A percentile compares a stretch with the other conserved stretches of the same genome.
phyloP scores from a whole-genome alignment of 2,113 vertebrate genomes.

The Colinus virginianus region DNA sequence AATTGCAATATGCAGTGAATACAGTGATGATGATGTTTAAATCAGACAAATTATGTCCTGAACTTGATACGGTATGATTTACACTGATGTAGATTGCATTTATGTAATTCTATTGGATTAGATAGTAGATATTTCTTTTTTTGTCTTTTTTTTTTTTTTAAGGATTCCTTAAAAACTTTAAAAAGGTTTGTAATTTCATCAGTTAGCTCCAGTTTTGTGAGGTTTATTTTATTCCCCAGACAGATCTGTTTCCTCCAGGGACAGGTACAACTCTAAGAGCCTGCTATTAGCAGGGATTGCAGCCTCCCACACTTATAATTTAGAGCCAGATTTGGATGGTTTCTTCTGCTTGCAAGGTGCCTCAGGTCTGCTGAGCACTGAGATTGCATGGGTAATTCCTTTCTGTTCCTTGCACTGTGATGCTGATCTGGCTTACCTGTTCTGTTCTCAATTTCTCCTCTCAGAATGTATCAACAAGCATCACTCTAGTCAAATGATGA shows the following conservation, averaged over 20 bases:
- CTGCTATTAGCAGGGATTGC: neutral
- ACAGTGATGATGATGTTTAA: neutral
- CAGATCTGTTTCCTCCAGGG: neutral
- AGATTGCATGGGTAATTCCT: neutral
- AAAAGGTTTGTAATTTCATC: neutral
- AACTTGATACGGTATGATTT: neutral
- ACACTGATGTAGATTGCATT: neutral
- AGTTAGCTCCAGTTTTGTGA: neutral
- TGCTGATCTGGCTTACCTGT: neutral
- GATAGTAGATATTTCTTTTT: neutral
- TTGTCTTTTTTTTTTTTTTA: neutral
- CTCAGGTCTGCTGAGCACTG: conserved; percentile 23
- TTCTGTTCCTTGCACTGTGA: neutral
- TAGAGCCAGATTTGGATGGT: conserved; percentile 1
- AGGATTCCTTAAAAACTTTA: neutral
- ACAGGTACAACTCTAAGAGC: neutral
- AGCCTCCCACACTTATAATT: neutral
- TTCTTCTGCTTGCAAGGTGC: neutral
- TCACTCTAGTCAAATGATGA: neutral
- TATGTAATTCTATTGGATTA: neutral
- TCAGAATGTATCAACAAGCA: neutral
- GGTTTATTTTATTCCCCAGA: neutral
- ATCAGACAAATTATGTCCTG: neutral
- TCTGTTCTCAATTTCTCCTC: neutral
- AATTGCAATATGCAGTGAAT: neutral